A percentile compares a stretch with the other conserved stretches of the same genome.
Evolutionary conservation across 23 tunicate genomes (phyloP).

Genomic region (Phallusia fumigata): DNA sequence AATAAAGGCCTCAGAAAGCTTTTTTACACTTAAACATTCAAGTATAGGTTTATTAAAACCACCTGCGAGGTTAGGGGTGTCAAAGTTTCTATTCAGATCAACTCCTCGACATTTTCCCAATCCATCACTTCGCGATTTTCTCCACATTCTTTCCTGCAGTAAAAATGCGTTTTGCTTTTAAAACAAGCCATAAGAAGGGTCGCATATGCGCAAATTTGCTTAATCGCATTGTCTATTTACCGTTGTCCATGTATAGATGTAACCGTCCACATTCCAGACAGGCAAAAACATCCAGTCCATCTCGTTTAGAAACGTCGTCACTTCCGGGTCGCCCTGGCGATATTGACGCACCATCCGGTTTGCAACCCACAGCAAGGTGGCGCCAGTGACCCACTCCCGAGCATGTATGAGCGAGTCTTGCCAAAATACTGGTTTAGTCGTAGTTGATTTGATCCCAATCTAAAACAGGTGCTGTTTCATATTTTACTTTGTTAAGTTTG

Average conservation of each 20-base stretch:
- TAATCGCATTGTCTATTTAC: slow-evolving; percentile 14
- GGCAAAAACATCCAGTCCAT: slow-evolving; percentile 74
- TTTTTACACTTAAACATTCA: no score
- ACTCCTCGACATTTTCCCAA: slow-evolving; percentile 57
- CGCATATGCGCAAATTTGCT: neutral
- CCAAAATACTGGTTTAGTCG: slow-evolving; percentile 59
- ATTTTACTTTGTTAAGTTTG: neutral
- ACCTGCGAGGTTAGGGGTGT: slow-evolving; percentile 61
- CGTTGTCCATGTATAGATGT: slow-evolving; percentile 59
- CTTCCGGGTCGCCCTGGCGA: slow-evolving; percentile 35
- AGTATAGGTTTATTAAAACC: neutral
- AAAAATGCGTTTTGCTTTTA: neutral
- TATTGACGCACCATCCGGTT: slow-evolving; percentile 49
- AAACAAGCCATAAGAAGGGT: neutral
- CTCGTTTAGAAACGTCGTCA: slow-evolving; percentile 25
- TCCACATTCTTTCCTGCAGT: slow-evolving; percentile 90
- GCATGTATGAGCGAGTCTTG: slow-evolving; percentile 85
- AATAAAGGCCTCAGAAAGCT: no score
- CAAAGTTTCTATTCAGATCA: slow-evolving; percentile 90
- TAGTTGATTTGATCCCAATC: neutral
- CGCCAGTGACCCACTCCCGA: slow-evolving; percentile 85
- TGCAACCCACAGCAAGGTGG: slow-evolving; percentile 69
- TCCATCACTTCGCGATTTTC: slow-evolving; percentile 65
- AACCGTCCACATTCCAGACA: slow-evolving; percentile 91
- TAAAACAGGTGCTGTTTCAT: neutral